phyloP scores from a whole-genome alignment of 2,113 vertebrate species.

The Poeciliopsis prolifica region DNA sequence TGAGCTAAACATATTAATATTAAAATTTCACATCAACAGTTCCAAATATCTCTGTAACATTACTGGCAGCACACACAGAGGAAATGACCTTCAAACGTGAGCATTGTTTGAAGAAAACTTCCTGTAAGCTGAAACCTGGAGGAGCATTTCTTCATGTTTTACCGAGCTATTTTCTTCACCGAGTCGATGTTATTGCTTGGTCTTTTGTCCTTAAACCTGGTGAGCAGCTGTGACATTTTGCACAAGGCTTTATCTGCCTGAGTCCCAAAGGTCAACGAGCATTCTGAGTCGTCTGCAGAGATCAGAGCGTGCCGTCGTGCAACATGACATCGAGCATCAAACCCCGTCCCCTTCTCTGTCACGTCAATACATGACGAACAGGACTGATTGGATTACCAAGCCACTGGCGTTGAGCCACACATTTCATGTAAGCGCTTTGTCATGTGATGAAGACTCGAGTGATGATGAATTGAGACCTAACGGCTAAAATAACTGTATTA shows the following conservation, averaged over 20 bases:
- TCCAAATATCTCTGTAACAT: constrained; percentile 8
- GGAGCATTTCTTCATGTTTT: neutral
- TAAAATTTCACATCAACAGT: constrained; percentile 3
- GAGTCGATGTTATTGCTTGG: neutral
- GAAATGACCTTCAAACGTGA: neutral
- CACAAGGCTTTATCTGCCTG: neutral
- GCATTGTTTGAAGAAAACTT: neutral
- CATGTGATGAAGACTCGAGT: constrained; percentile 15
- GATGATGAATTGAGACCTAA: constrained; percentile 50
- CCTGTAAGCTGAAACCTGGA: neutral
- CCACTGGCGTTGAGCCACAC: constrained; percentile 22
- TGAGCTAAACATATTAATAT: neutral
- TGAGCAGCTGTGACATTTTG: constrained; percentile 1
- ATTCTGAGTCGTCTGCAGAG: constrained; percentile 30
- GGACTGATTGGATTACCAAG: constrained; percentile 20
- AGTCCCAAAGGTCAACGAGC: constrained; percentile 50
- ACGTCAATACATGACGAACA: constrained; percentile 35
- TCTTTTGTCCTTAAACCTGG: constrained; percentile 22
- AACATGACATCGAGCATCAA: constrained; percentile 13
- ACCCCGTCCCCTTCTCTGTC: neutral
- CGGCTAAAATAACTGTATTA: constrained; percentile 41
- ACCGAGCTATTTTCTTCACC: neutral
- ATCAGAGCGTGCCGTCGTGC: constrained; percentile 3
- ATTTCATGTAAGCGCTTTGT: constrained; percentile 34
- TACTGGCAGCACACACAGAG: constrained; percentile 16